Conservation (phyloP, 2,888 invertebrate genomes). For the Schizotus pectinicornis region DNA sequence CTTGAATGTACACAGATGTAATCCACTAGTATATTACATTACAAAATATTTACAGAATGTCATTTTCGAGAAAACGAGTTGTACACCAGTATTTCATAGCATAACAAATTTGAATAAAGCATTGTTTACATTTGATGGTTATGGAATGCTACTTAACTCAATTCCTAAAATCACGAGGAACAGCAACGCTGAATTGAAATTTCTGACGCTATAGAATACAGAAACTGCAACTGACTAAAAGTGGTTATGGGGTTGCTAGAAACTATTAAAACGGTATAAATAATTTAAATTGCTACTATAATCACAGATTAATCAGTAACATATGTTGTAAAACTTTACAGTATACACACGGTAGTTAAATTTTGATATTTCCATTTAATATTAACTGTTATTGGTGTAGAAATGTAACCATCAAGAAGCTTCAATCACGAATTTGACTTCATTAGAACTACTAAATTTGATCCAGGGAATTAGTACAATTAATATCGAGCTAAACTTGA, state of each 20-base stretch:
- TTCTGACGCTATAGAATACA: constrained; percentile 19
- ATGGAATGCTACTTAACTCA: constrained; percentile 12
- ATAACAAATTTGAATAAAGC: background rate
- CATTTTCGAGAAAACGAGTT: constrained; percentile 5
- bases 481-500: no score
- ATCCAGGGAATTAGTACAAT: no score
- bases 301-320: constrained; percentile 44
- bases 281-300: constrained; percentile 41
- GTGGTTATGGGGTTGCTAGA: background rate
- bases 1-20: constrained; percentile 27
- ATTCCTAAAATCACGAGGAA: constrained; percentile 1
- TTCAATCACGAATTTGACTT: no score
- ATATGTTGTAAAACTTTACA: constrained; percentile 42
- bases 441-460: no score
- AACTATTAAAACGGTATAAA: constrained; percentile 15
- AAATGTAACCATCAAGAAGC: no score
- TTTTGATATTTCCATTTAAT: constrained; percentile 1
- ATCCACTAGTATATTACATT: constrained; percentile 40
- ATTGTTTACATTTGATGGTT: background rate
- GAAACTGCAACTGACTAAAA: background rate
- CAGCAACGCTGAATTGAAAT: background rate
- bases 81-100: background rate
- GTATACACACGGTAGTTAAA: constrained; percentile 36
- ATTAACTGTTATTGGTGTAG: no score
- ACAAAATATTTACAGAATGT: constrained; percentile 38